These are phyloP conservation scores for Monochamus alternatus DNA, from an alignment of 2,888 invertebrate species.

Conservation along the genomic window DNA sequence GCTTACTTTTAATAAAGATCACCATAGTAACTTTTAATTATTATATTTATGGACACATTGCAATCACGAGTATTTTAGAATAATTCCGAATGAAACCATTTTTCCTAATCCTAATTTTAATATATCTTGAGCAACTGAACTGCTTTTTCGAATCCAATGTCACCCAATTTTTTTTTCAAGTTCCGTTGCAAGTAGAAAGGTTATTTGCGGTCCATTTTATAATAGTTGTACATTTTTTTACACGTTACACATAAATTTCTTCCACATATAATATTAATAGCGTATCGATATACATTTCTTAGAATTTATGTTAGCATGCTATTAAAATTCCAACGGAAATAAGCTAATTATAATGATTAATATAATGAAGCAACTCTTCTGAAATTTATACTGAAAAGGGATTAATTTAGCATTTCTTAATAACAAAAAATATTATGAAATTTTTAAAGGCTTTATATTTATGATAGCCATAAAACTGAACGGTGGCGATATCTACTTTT, in stretches of 20 bases:
- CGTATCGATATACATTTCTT: conserved; percentile 11
- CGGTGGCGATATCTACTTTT: neutral
- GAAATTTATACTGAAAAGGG: conserved; percentile 21
- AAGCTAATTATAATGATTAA: conserved; percentile 40
- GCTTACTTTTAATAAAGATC: too few relatives aligned
- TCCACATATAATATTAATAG: neutral
- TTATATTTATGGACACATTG: too few relatives aligned
- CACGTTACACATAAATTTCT: neutral
- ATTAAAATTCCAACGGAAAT: conserved; percentile 40
- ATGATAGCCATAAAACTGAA: conserved; percentile 14
- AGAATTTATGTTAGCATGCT: conserved; percentile 26
- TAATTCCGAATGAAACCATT: too few relatives aligned
- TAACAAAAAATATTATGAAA: conserved; percentile 36
- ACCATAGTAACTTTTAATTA: too few relatives aligned
- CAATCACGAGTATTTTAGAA: too few relatives aligned
- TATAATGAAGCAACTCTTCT: conserved; percentile 38
- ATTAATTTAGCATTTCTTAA: conserved; percentile 22
- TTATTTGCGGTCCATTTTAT: neutral
- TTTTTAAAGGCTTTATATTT: conserved; percentile 31
- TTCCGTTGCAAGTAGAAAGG: neutral
- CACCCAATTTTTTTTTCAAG: neutral
- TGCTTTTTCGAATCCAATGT: neutral
- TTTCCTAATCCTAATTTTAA: too few relatives aligned
- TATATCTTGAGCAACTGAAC: too few relatives aligned
- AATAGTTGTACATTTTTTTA: neutral